Evolutionary conservation across 1,140 invertebrate species (phyloP), one percentile per base, ranked within the genome.

Genomic region (Eupeodes corollae): DNA sequence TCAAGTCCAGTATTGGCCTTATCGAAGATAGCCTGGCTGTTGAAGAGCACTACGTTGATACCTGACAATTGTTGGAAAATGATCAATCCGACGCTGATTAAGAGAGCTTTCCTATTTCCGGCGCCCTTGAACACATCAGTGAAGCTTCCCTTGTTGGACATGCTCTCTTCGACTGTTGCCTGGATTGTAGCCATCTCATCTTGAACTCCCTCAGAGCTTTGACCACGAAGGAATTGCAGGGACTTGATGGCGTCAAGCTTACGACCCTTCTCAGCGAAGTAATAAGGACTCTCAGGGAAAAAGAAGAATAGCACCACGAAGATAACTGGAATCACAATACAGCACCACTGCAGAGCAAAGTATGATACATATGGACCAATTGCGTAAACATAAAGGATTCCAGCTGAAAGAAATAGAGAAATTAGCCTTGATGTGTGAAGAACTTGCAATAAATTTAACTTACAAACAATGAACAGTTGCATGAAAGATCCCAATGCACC

Each of bases 1-100:
- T 78, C 63, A 0, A 88, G 51, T 0, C 59, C 64, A 1, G 75
- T 77, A 1, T 79, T 77, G 6, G 84, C 76, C 6, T 73, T 73
- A 1, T 66, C 54, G 55, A 86, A 90, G 57, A 86, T 90, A 2
- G 70, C 72, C 35, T 82, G 77, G 47, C 86, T 80, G 61, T 86
- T 90, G 66, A 90, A 90, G 15, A 91, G 75, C 1, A 92, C 80
- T 3, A 84, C 82, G 65, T 89, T 90, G 56, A 87, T 86, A 16
- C 88, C 88, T 2, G 79, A 83, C n/a, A 89, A 69, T 64, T 88
- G 84, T 56, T 87, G 85, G 62, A 84, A 82, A 40, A 76, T 63
- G 44, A 86, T 80, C 41, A 91, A 69, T 2, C 79, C 76, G 47
- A 83, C 76, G 0, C 80, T 81, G 32, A 87, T 78, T 34, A 82